A percentile compares a stretch with the other conserved stretches of the same genome.
phyloP scores from a whole-genome alignment of 2,113 vertebrate genomes.

The Callopanchax toddi region DNA sequence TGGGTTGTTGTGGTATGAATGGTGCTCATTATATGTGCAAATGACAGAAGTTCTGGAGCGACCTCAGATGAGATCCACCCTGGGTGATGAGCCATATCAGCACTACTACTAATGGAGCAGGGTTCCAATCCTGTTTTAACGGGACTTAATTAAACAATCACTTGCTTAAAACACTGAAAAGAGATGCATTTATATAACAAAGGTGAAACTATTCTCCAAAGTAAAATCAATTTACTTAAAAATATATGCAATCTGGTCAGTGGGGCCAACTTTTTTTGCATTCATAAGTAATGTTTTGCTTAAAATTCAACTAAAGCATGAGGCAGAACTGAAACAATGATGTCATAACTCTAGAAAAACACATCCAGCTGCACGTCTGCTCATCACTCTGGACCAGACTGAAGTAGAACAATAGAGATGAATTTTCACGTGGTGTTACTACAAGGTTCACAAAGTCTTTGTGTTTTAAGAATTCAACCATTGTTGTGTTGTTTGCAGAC shows the following conservation, averaged over 20 bases:
- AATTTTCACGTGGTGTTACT: neutral
- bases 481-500: neutral
- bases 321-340: conserved; percentile 38
- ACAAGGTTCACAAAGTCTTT: neutral
- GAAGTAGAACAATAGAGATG: neutral
- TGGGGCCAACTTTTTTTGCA: conserved; percentile 1
- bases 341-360: neutral
- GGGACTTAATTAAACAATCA: neutral
- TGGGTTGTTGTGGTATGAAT: too few species aligned
- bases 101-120: too few species aligned
- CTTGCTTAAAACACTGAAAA: neutral
- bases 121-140: too few species aligned
- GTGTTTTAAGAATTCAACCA: neutral
- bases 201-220: too few species aligned
- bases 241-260: too few species aligned
- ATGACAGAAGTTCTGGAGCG: too few species aligned
- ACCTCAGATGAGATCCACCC: too few species aligned
- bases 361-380: neutral
- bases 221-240: too few species aligned
- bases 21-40: too few species aligned
- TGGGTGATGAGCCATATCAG: too few species aligned
- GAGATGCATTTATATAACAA: too few species aligned
- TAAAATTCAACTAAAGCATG: conserved; percentile 57
- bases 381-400: neutral
- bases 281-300: too few species aligned